Conservation (phyloP, 2,888 invertebrate species). For the Sepiola atlantica region DNA sequence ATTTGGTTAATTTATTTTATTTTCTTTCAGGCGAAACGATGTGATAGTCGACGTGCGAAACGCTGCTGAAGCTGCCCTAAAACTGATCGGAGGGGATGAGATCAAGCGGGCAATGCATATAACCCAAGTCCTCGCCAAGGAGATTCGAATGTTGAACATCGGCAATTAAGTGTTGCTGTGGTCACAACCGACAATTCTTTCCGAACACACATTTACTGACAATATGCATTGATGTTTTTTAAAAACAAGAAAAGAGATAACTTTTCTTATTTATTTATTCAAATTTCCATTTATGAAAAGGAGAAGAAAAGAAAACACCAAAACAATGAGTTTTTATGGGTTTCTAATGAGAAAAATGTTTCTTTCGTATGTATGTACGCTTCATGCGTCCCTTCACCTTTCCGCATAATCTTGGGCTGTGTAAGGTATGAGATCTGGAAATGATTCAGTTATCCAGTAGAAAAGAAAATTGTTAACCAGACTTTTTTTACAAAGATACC, state of each 20-base stretch:
- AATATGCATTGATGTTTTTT: neutral
- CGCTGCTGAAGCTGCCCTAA: slow-evolving; percentile 64
- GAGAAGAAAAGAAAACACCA: neutral
- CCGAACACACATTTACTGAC: neutral
- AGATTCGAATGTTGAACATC: slow-evolving; percentile 55
- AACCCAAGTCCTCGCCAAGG: slow-evolving; percentile 66
- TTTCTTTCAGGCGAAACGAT: slow-evolving; percentile 67
- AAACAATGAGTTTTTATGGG: neutral
- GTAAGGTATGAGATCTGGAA: neutral
- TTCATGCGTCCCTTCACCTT: neutral
- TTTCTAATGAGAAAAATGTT: neutral
- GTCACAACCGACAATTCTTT: neutral
- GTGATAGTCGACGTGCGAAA: slow-evolving; percentile 68
- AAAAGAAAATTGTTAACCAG: neutral
- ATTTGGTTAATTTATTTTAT: neutral
- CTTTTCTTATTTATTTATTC: neutral
- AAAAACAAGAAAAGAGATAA: neutral
- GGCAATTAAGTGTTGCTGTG: neutral
- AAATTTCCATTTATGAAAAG: neutral
- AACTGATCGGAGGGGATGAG: slow-evolving; percentile 69
- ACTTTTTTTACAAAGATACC: neutral
- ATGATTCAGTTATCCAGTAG: neutral
- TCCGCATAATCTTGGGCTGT: neutral
- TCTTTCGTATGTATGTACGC: no score
- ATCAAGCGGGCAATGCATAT: slow-evolving; percentile 70